Conservation (phyloP, 2,888 invertebrate species). For the Dolichopus griseipennis region DNA sequence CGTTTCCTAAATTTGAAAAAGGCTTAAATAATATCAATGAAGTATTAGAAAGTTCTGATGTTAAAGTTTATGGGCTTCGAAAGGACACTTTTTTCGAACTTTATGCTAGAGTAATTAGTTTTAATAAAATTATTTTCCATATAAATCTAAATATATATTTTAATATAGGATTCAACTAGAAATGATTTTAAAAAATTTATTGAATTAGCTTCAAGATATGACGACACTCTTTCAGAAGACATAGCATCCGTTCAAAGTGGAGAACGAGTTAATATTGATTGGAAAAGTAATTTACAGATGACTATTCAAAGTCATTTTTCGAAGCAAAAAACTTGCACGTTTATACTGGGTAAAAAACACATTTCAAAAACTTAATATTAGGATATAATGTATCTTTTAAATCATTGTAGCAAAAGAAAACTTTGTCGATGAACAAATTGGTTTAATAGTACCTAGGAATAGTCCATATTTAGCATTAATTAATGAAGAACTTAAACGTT, state of each 20-base stretch:
- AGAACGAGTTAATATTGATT: conserved; percentile 69
- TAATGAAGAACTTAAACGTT: conserved; percentile 66
- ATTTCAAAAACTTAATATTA: conserved; percentile 7
- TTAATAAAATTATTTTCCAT: not conserved
- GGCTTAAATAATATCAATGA: conserved; percentile 36
- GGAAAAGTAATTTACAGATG: conserved; percentile 67
- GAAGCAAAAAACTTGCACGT: conserved; percentile 61
- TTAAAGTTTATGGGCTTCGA: conserved; percentile 66
- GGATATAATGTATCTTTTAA: not conserved
- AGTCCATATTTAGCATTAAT: conserved; percentile 70
- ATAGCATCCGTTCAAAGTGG: conserved; percentile 55
- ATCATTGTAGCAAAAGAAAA: conserved; percentile 56
- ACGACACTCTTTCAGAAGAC: conserved; percentile 42
- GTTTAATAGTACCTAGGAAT: conserved; percentile 61
- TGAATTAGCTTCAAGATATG: conserved; percentile 48
- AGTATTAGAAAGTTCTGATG: conserved; percentile 44
- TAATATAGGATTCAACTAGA: conserved; percentile 30
- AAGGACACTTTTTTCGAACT: conserved; percentile 67
- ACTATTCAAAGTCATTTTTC: conserved; percentile 61
- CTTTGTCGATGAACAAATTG: conserved; percentile 70
- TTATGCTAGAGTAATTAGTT: conserved; percentile 46
- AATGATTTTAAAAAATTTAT: conserved; percentile 44
- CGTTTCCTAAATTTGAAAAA: conserved; percentile 63
- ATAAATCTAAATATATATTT: conserved; percentile 5
- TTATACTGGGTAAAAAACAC: conserved; percentile 57